Evolutionary conservation across 2,113 vertebrate species (phyloP).

Genomic region (Cyanocitta stelleri): DNA sequence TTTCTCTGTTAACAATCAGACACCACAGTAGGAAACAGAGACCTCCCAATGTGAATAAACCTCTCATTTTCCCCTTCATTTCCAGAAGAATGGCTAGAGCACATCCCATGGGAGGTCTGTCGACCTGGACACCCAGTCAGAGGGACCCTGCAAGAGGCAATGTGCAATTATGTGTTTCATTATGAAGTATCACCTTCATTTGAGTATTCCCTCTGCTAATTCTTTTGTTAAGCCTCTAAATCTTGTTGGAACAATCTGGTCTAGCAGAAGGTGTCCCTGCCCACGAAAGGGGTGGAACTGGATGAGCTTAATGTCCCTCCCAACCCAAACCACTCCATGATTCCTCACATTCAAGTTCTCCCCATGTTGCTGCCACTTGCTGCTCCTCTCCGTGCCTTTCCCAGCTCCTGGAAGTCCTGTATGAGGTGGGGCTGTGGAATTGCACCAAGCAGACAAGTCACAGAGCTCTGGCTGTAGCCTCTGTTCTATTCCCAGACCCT

Average conservation of each 20-base stretch:
- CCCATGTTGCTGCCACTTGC: neutral
- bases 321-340: neutral
- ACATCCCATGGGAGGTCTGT: neutral
- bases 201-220: neutral
- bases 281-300: neutral
- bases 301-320: neutral
- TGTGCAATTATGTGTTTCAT: neutral
- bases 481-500: neutral
- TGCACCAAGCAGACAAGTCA: neutral
- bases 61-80: neutral
- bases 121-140: neutral
- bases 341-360: neutral
- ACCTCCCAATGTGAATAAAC: neutral
- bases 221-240: neutral
- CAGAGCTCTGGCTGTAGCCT: neutral
- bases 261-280: neutral
- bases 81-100: neutral
- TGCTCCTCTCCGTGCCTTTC: neutral
- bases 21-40: neutral
- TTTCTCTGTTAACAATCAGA: neutral
- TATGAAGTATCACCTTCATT: neutral
- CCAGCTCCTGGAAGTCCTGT: neutral
- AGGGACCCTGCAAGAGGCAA: neutral
- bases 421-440: neutral
- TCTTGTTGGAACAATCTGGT: neutral